Conservation (phyloP, 2,797 vertebrate genomes). For the Siniperca scherzeri region DNA sequence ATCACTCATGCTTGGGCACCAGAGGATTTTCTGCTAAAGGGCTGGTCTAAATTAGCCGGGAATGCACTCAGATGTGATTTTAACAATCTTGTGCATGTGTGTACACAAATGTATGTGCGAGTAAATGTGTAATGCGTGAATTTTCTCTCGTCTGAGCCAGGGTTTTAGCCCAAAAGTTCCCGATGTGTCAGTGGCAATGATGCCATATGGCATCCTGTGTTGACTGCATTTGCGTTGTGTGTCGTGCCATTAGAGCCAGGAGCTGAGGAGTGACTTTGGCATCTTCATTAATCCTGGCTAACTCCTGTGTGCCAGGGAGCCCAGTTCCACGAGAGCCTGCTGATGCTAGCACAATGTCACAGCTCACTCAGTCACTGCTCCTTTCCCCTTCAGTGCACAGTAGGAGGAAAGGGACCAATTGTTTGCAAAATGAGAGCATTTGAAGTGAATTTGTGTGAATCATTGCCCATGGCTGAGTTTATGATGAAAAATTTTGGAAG, state of each 20-base stretch:
- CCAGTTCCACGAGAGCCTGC: conserved; percentile 64
- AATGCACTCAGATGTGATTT: conserved; percentile 64
- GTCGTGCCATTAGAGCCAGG: conserved; percentile 82
- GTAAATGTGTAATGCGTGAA: conserved; percentile 48
- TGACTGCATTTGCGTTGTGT: conserved; percentile 71
- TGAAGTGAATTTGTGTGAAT: conserved; percentile 69
- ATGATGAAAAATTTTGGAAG: conserved; percentile 67
- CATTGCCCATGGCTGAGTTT: conserved; percentile 69
- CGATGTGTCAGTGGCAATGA: conserved; percentile 67
- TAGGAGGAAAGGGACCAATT: conserved; percentile 69
- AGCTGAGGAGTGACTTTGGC: conserved; percentile 78
- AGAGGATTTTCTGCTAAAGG: conserved; percentile 64
- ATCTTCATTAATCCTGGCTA: conserved; percentile 86
- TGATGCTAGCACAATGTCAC: conserved; percentile 80
- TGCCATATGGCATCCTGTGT: conserved; percentile 84
- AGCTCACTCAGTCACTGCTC: conserved; percentile 72
- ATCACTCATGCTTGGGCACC: conserved; percentile 76
- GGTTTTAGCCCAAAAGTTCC: conserved; percentile 63
- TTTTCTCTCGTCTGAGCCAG: conserved; percentile 40
- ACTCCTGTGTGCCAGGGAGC: conserved; percentile 74
- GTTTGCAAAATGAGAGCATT: conserved; percentile 77
- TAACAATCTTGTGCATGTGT: conserved; percentile 51
- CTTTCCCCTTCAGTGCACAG: conserved; percentile 59
- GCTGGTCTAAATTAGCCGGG: conserved; percentile 58
- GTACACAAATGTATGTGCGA: conserved; percentile 23